Evolutionary conservation across 2,797 vertebrate species (phyloP), one percentile per base, ranked within the genome.

Genomic region (Echeneis naucrates): DNA sequence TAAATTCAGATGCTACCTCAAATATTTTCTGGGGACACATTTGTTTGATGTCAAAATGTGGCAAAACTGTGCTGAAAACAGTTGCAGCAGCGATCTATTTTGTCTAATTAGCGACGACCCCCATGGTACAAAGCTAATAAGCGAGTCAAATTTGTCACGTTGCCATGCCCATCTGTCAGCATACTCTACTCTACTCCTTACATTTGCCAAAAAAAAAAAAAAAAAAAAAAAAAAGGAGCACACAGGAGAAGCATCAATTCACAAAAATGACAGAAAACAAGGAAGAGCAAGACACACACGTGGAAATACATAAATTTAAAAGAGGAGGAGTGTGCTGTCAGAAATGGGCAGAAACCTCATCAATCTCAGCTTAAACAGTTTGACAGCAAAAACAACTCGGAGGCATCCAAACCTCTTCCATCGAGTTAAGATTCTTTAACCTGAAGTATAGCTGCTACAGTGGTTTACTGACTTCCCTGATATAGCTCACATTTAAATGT

Each of bases 331-430:
- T 2, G 51, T 19, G 26, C 47, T 80, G 63, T 83, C 85, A 75
- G 37, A 67, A 56, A 66, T 8, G 24, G 8, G 81, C 27, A 51
- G 44, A 59, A 67, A 68, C 59, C 56, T 72, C 69, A 83, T 81
- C 68, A 45, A 35, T 78, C 80, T 76, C 48, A 44, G 44, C 53
- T 64, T 68, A 21, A 53, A 75, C 30, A 10, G 56, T 53, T 37
- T 70, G 67, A 66, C 67, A 51, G 78, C 5, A 66, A 37, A 64
- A 63, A 56, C 37, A 51, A 68, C 44, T 8, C 16, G 33, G 60
- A 54, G 23, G 50, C 54, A 11, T 33, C 59, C 24, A 44, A 57
- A 58, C 33, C 10, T 50, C 65, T 53, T 10, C 30, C 37, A 44
- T 55, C 37, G 32, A 58, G 32, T 54, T 57, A 66, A 4, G 3